Base-by-base conservation (phyloP, 2,113 vertebrate genomes). In the Syngnathoides biaculeatus region DNA sequence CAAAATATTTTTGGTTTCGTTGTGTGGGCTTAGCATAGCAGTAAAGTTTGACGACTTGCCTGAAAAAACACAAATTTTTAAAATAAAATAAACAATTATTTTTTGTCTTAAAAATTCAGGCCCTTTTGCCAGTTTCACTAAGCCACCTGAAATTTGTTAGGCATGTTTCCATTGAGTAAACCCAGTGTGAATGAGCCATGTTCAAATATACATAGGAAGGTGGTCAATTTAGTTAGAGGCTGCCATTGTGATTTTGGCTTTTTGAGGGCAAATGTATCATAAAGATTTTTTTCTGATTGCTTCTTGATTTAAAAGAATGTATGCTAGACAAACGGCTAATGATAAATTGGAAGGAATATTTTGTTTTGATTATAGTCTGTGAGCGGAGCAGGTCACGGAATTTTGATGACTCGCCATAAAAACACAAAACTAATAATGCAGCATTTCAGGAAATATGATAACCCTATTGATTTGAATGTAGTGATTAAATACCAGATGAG, bases 401-500 rank as follows among this genome's bases (percentile, higher is more conserved):
- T 47, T 47, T 47, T 47, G 45, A 47, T 47, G 45, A 47, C 45
- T 47, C 45, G 4, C 45, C 45, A 47, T 47, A 19, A 20, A 47
- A 19, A 47, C 45, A 17, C 48, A 52, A 52, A 50, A n/a, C n/a
- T 47, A 2, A n/a, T 10, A 52, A 52, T 22, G 48, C 20, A 22
- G 19, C 9, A 8, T 52, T 52, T 22, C n/a, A 9, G 9, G 20
- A n/a, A 52, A 52, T 47, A 47, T 52, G 48, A 52, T 20, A 52
- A n/a, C 48, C 19, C 48, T n/a, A 52, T 19, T 22, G 48, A 52
- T 52, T 52, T 52, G 3, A 22, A 22, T 52, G 20, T 22, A 1
- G 48, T 22, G 20, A 8, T 52, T 22, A 22, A 30, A 57, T 30
- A 30, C 13, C 4, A 26, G 63, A 71, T 81, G 45, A 47, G 14